Evolutionary conservation across 2,888 invertebrate species (phyloP), one percentile per base, ranked within the genome.

Genomic region (Thecophora atra): DNA sequence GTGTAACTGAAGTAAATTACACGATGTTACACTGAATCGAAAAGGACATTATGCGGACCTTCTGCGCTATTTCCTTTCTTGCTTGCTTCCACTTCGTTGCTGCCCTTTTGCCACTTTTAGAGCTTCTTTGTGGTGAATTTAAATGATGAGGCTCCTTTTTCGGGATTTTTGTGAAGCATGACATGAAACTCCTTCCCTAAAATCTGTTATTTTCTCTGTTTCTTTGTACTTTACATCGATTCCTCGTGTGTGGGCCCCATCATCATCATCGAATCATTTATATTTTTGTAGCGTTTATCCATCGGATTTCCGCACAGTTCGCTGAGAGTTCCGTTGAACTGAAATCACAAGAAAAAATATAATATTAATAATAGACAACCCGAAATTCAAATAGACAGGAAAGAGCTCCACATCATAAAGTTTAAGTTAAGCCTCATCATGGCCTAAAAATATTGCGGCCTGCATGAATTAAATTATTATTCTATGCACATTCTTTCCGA

Each of bases 391-490:
- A 47, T 37, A 37, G 11, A 37, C 15, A 47, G n/a, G n/a, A n/a
- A n/a, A n/a, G n/a, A n/a, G n/a, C n/a, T n/a, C 47, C 17, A n/a
- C 60, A 30, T 26, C 60, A 60, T 60, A 30, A 30, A 24, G 28
- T 30, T 60, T 30, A 11, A 60, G 60, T 64, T 64, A 64, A 64
- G 64, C 47, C 17, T 26, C 37, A 28, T 24, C 47, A 28, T 47
- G 64, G 47, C 64, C 64, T 47, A 26, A 64, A 64, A 64, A 47
- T 64, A 21, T 64, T 64, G 17, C 64, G 21, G 19, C 26, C 19
- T 64, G 47, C 42, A 44, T 44, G 64, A 47, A 1, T 26, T 24
- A 21, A 67, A 56, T 56, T 67, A 52, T 67, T 67, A 67, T 67
- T 67, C 67, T 42, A 54, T n/a, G 67, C 67, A 67, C 67, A 67